Conservation (phyloP, 1,140 invertebrate species). For the Drosophila pruinosa region DNA sequence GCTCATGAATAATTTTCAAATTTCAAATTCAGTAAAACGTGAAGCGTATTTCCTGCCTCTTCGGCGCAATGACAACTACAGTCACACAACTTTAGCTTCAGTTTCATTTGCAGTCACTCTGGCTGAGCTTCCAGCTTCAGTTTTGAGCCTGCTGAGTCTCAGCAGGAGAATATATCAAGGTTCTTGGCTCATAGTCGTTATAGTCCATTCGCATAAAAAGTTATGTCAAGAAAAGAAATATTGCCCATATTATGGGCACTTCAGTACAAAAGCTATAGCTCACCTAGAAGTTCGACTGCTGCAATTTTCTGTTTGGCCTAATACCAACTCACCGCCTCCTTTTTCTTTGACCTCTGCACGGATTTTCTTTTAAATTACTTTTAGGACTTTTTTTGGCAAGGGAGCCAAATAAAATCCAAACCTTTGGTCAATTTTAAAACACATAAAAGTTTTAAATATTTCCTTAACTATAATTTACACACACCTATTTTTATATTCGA, state of each 20-base stretch:
- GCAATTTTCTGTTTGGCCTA: background rate
- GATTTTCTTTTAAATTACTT: constrained; percentile 55
- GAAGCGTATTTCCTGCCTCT: constrained; percentile 70
- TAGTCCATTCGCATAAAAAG: constrained; percentile 70
- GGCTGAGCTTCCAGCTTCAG: constrained; percentile 6
- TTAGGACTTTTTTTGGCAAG: constrained; percentile 63
- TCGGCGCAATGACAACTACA: constrained; percentile 18
- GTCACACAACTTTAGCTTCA: background rate
- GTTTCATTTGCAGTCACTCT: background rate
- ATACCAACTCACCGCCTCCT: background rate
- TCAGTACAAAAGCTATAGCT: constrained; percentile 31
- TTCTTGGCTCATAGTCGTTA: constrained; percentile 42
- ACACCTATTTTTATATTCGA: constrained; percentile 27
- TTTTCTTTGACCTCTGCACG: background rate
- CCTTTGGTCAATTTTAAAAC: constrained; percentile 29
- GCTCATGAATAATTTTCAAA: constrained; percentile 82
- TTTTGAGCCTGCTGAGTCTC: background rate
- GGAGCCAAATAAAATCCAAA: constrained; percentile 34
- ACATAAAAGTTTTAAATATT: constrained; percentile 33
- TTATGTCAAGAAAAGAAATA: constrained; percentile 77
- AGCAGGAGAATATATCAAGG: constrained; percentile 24
- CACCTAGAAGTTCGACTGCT: constrained; percentile 23
- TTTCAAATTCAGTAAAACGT: constrained; percentile 80
- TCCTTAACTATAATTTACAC: constrained; percentile 56
- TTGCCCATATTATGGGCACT: constrained; percentile 60